Conservation (phyloP, 2,888 invertebrate species). For the Tenthredo notha region DNA sequence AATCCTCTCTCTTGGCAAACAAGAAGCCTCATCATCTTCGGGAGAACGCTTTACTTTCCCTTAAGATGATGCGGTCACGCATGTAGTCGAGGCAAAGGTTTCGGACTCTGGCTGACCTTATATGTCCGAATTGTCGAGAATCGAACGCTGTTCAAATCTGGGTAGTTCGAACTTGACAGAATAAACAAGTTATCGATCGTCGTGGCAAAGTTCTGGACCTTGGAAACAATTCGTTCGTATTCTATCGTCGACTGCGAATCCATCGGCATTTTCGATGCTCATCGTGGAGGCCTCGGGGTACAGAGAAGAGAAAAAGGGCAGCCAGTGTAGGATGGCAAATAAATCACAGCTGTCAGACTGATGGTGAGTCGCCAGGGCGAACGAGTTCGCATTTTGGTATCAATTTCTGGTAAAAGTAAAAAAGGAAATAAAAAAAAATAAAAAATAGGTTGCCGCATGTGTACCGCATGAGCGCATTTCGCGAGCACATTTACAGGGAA, state of each 20-base stretch:
- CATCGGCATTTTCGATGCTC: slow-evolving; percentile 6
- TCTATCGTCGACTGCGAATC: not conserved
- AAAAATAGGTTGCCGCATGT: not conserved
- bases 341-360: slow-evolving; percentile 50
- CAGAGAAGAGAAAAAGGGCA: not conserved
- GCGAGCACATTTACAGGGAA: not conserved
- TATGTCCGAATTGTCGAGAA: not conserved
- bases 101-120: not conserved
- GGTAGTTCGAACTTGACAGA: not conserved
- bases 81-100: not conserved
- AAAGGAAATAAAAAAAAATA: not conserved
- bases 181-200: not conserved
- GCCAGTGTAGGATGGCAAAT: slow-evolving; percentile 46
- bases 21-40: not conserved
- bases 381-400: slow-evolving; percentile 51
- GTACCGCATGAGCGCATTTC: not conserved
- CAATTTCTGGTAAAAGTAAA: slow-evolving; percentile 44
- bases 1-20: not conserved
- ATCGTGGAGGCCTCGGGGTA: not conserved
- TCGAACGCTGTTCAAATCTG: not conserved
- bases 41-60: not conserved
- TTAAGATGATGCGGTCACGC: not conserved
- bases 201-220: not conserved
- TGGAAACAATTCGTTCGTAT: not conserved
- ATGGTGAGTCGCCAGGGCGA: slow-evolving; percentile 25